Percentiles rank a stretch among this genome's conserved stretches.
Evolutionary conservation across 2,797 vertebrate species (phyloP).

Genomic region (Dendrocincla fuliginosa): DNA sequence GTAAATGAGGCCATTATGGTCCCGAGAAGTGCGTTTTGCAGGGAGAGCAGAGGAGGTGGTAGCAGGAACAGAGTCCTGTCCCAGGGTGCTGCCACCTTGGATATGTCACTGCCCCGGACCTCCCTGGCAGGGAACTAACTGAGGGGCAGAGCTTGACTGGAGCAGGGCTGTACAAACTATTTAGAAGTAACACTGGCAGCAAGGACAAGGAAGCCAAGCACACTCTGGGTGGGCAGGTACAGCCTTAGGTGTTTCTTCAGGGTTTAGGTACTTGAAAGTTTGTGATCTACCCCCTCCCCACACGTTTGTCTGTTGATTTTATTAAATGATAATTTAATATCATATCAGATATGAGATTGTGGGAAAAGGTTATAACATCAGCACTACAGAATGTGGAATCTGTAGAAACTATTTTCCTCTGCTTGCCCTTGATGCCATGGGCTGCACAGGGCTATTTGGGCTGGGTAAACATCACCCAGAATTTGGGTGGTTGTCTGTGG

Average conservation of each 20-base stretch:
- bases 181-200: neutral
- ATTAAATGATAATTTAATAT: neutral
- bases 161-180: neutral
- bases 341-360: neutral
- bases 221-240: fast-evolving
- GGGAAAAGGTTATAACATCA: neutral
- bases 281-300: too few relatives aligned
- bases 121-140: neutral
- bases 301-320: neutral
- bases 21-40: neutral
- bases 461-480: neutral
- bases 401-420: neutral
- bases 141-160: neutral
- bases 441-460: fast-evolving
- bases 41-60: neutral
- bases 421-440: neutral
- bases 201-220: neutral
- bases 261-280: neutral
- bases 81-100: neutral
- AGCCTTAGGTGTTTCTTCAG: neutral
- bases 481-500: fast-evolving
- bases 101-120: neutral
- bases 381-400: neutral
- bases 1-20: neutral
- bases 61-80: neutral